Evolutionary conservation across 2,797 vertebrate genomes (phyloP), one percentile per base, ranked within the genome.

Genomic region (Falco rusticolus): DNA sequence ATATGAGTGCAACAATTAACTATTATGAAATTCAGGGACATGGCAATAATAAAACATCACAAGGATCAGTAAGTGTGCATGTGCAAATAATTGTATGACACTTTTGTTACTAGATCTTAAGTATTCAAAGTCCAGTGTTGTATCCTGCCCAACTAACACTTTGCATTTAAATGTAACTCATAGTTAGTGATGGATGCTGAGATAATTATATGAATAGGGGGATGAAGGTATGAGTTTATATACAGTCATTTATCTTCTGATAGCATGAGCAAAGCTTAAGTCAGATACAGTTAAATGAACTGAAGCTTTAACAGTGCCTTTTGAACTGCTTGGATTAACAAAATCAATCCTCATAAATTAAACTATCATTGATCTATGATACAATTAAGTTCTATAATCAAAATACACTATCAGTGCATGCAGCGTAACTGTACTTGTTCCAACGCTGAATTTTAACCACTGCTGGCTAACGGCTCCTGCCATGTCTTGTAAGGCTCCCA

Each of bases 301-400:
- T 94, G 96, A 95, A 97, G 90, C 88, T 95, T 94, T 95, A 96
- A 92, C 95, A 96, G 63, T 89, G 96, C 89, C 95, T 97, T 98
- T 97, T 98, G 97, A 97, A 97, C 96, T 92, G 94, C 96, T 95
- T 96, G 96, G 96, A 97, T 98, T 98, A 98, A 96, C 96, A 97
- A 97, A 98, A 98, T 97, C 97, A 98, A 98, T 98, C 97, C 95
- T 97, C 94, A 97, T 97, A 96, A 98, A 98, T 97, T 97, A 98
- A 97, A 94, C 97, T 94, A 97, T 97, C 97, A 96, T 94, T 95
- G 97, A 98, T 97, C 97, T 97, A 92, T 95, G 95, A 94, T 93
- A 96, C 94, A 97, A 97, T 97, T 96, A 97, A 91, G 72, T 90
- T 88, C 90, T 87, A 66, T 94, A 97, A 97, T 97, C 88, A 95